phyloP scores from a whole-genome alignment of 2,888 invertebrate species.

The Flexamia atlantica region DNA sequence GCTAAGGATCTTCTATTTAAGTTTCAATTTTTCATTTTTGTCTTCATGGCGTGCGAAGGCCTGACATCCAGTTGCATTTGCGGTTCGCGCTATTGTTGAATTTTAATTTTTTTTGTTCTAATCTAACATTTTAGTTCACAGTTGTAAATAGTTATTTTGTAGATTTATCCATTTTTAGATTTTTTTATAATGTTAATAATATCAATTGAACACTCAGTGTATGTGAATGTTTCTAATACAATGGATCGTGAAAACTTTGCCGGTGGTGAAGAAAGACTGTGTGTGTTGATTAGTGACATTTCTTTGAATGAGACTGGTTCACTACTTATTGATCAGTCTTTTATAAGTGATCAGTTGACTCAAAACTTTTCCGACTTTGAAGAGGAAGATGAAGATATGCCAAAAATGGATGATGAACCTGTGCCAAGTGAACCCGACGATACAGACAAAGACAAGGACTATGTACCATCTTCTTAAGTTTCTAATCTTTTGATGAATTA shows the following conservation, averaged over 20 bases:
- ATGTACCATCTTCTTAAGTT: neutral
- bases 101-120: too few species aligned
- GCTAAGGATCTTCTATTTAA: too few species aligned
- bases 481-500: too few species aligned
- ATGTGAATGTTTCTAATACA: neutral
- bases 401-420: neutral
- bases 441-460: neutral
- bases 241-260: slow-evolving; percentile 9
- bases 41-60: too few species aligned
- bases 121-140: too few species aligned
- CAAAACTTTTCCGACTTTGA: neutral
- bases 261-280: neutral
- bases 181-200: too few species aligned
- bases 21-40: too few species aligned
- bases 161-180: too few species aligned
- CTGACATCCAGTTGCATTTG: too few species aligned
- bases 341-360: neutral
- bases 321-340: neutral
- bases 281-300: neutral
- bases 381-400: neutral
- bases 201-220: too few species aligned
- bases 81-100: too few species aligned
- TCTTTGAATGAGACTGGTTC: neutral
- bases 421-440: slow-evolving; percentile 3
- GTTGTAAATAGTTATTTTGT: too few species aligned